A percentile compares a stretch with the other conserved stretches of the same genome.
These are phyloP conservation scores for Reticulitermes lucifugus DNA, from an alignment of 2,888 invertebrate genomes.

Conservation along the genomic window DNA sequence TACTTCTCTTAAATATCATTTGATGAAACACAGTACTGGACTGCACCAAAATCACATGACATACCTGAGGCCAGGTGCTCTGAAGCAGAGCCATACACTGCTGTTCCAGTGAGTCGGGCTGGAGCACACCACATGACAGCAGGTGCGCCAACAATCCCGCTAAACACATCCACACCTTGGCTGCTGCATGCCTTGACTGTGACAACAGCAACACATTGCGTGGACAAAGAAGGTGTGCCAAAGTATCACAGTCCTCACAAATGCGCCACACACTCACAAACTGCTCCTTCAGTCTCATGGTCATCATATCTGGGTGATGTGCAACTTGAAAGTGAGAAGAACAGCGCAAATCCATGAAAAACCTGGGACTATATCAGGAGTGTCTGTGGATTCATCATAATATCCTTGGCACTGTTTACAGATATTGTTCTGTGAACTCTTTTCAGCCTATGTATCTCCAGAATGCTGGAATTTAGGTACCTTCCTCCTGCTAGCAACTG, in stretches of 20 bases:
- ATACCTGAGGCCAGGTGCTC: constrained; percentile 29
- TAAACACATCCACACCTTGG: background rate
- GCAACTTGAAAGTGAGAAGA: background rate
- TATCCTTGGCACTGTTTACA: background rate
- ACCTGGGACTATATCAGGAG: background rate
- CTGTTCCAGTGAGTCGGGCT: constrained; percentile 4
- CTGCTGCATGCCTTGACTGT: constrained; percentile 11
- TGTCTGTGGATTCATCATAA: background rate
- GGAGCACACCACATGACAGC: background rate
- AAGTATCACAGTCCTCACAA: background rate
- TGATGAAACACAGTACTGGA: too few relatives aligned
- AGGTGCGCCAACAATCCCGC: background rate
- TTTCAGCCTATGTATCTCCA: background rate
- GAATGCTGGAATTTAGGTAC: background rate
- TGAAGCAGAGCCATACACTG: constrained; percentile 14
- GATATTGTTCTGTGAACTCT: background rate
- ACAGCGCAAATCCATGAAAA: background rate
- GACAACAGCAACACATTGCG: constrained; percentile 25
- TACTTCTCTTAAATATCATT: too few relatives aligned
- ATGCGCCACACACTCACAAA: background rate
- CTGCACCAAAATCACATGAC: too few relatives aligned
- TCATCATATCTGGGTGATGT: constrained; percentile 4
- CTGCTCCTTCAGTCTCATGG: background rate
- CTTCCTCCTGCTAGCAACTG: background rate
- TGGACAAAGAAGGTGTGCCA: background rate